These are phyloP conservation scores for Tenthredo mesomela DNA, from an alignment of 2,888 invertebrate genomes.

Conservation along the genomic window DNA sequence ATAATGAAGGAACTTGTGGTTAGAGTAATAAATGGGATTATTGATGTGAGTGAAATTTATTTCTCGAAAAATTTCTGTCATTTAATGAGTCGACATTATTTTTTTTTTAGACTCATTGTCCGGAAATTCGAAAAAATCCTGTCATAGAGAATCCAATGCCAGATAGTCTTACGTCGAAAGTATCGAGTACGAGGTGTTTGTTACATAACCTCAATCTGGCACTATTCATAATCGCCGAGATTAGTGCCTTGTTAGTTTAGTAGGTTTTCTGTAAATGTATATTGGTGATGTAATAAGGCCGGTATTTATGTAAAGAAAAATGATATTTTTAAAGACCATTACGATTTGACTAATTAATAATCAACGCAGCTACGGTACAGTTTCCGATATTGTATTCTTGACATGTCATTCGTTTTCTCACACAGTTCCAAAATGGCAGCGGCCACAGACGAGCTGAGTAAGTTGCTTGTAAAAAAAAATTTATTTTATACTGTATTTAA, in stretches of 20 bases:
- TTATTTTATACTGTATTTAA: constrained; percentile 52
- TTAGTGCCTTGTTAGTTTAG: constrained; percentile 23
- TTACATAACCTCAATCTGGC: constrained; percentile 35
- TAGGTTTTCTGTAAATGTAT: constrained; percentile 16
- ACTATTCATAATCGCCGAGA: constrained; percentile 17
- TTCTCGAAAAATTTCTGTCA: neutral
- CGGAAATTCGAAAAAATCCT: constrained; percentile 58
- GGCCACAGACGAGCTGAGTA: constrained; percentile 74
- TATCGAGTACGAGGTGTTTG: constrained; percentile 12
- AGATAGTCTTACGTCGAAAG: constrained; percentile 42
- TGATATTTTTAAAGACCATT: constrained; percentile 15
- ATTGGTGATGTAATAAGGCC: neutral
- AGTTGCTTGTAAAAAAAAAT: constrained; percentile 65
- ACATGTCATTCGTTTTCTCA: constrained; percentile 56
- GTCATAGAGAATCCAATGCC: constrained; percentile 56
- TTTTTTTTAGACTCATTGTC: constrained; percentile 56
- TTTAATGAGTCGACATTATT: constrained; percentile 12
- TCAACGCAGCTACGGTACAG: constrained; percentile 17
- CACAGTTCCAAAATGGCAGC: constrained; percentile 74
- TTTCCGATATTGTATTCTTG: constrained; percentile 33
- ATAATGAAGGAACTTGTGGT: constrained; percentile 66
- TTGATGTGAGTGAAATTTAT: constrained; percentile 53
- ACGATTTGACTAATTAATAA: constrained; percentile 35
- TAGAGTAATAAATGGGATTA: constrained; percentile 58
- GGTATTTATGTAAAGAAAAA: constrained; percentile 3